phyloP scores from a whole-genome alignment of 2,888 invertebrate species.

The Drosophila percnosoma region DNA sequence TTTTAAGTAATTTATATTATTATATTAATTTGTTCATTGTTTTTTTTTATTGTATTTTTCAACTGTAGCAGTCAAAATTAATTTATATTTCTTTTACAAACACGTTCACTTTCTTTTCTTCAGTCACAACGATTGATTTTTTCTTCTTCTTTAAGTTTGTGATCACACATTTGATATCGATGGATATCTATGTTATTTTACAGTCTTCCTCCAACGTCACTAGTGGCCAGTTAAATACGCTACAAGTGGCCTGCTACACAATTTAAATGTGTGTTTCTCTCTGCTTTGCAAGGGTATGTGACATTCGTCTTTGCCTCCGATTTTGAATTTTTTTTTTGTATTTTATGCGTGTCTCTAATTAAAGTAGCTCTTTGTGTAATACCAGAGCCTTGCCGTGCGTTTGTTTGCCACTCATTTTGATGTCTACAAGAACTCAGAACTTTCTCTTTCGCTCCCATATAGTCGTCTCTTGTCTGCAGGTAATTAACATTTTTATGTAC shows the following conservation, averaged over 20 bases:
- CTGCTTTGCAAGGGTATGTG: background rate
- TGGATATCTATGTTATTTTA: background rate
- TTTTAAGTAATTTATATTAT: background rate
- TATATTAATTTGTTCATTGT: background rate
- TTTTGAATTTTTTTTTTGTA: background rate
- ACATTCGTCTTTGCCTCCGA: background rate
- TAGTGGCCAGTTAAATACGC: background rate
- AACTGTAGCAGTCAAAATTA: background rate
- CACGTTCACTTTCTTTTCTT: background rate
- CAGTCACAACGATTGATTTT: background rate
- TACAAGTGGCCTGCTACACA: background rate
- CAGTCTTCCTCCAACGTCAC: background rate
- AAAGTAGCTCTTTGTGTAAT: slow-evolving; percentile 36
- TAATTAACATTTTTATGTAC: slow-evolving; percentile 75
- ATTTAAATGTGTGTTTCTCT: background rate
- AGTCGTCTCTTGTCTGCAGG: slow-evolving; percentile 48
- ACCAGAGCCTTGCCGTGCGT: slow-evolving; percentile 14
- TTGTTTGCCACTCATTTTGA: slow-evolving; percentile 49
- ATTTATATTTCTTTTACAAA: background rate
- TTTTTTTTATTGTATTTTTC: background rate
- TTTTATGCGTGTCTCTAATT: slow-evolving; percentile 37
- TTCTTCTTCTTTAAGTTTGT: background rate
- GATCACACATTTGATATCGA: background rate
- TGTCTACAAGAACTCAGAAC: slow-evolving; percentile 19
- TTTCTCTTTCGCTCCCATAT: background rate